Evolutionary conservation across 2,113 vertebrate species (phyloP).

Genomic region (Tor tambroides): DNA sequence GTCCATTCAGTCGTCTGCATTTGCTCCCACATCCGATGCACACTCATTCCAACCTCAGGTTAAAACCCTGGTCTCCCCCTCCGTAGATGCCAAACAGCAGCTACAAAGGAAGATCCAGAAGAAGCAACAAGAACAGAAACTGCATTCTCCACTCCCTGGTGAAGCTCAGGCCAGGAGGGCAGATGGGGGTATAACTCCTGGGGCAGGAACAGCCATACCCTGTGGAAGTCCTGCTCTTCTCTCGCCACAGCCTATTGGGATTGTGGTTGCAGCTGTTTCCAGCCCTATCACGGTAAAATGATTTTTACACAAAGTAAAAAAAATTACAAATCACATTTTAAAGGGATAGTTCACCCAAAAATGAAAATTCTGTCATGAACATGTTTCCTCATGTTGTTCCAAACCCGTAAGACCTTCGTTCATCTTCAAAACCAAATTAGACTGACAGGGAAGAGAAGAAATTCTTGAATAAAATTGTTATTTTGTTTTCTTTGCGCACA

Average conservation of each 20-base stretch:
- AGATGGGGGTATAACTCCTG: conserved; percentile 74
- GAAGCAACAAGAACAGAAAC: conserved; percentile 97
- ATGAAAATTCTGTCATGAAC: too few relatives aligned
- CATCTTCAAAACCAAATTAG: too few relatives aligned
- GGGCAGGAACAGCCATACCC: conserved; percentile 79
- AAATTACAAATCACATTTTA: background rate
- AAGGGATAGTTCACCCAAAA: too few relatives aligned
- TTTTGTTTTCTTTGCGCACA: too few relatives aligned
- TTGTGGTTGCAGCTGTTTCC: conserved; percentile 89
- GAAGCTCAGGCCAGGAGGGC: conserved; percentile 82
- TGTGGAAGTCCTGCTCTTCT: conserved; percentile 88
- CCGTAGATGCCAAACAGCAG: conserved; percentile 95
- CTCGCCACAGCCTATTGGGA: conserved; percentile 93
- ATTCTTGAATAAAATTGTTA: too few relatives aligned
- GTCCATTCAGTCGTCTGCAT: conserved; percentile 86
- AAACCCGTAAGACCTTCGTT: too few relatives aligned
- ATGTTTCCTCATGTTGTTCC: too few relatives aligned
- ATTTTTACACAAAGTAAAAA: background rate
- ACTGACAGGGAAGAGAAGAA: too few relatives aligned
- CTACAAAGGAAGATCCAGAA: conserved; percentile 98
- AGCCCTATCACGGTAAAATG: conserved; percentile 90
- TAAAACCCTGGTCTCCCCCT: conserved; percentile 87
- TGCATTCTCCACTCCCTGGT: conserved; percentile 89
- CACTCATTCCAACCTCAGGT: conserved; percentile 92
- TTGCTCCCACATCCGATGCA: conserved; percentile 88